Evolutionary conservation across 2,888 invertebrate species (phyloP).

Genomic region (Amphipyra berbera): DNA sequence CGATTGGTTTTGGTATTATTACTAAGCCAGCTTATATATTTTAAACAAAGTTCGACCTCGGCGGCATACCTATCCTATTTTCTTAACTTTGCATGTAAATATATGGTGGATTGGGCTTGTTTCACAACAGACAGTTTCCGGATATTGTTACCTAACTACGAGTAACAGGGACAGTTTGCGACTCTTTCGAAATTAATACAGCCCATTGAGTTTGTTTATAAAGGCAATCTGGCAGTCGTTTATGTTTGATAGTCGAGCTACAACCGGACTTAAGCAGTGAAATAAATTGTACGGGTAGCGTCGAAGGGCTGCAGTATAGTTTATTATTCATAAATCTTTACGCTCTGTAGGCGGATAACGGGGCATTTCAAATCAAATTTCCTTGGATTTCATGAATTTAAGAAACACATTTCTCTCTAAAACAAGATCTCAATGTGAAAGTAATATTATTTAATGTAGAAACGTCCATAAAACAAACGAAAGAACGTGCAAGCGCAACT

Average conservation of each 20-base stretch:
- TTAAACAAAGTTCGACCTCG: conserved; percentile 70
- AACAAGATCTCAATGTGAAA: conserved; percentile 20
- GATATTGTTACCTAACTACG: conserved; percentile 47
- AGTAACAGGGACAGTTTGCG: conserved; percentile 47
- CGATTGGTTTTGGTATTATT: conserved; percentile 74
- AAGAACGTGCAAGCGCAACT: no score
- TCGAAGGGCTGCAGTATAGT: conserved; percentile 57
- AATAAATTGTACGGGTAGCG: conserved; percentile 54
- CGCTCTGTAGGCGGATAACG: conserved; percentile 56
- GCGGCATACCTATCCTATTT: conserved; percentile 70
- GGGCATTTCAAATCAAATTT: conserved; percentile 54
- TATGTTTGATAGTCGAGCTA: conserved; percentile 57
- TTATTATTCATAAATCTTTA: conserved; percentile 65
- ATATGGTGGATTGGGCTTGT: conserved; percentile 68
- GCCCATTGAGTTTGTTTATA: conserved; percentile 55
- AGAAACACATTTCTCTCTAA: conserved; percentile 29
- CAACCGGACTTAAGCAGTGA: conserved; percentile 50
- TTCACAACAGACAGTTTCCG: conserved; percentile 62
- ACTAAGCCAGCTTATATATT: conserved; percentile 71
- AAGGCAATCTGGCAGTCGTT: conserved; percentile 56
- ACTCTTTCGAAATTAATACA: conserved; percentile 53
- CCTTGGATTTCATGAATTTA: conserved; percentile 52
- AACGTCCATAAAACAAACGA: neutral
- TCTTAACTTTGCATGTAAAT: conserved; percentile 75
- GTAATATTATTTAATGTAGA: conserved; percentile 20